Base-by-base conservation (phyloP, 1,140 invertebrate genomes). In the Asobara japonica region DNA sequence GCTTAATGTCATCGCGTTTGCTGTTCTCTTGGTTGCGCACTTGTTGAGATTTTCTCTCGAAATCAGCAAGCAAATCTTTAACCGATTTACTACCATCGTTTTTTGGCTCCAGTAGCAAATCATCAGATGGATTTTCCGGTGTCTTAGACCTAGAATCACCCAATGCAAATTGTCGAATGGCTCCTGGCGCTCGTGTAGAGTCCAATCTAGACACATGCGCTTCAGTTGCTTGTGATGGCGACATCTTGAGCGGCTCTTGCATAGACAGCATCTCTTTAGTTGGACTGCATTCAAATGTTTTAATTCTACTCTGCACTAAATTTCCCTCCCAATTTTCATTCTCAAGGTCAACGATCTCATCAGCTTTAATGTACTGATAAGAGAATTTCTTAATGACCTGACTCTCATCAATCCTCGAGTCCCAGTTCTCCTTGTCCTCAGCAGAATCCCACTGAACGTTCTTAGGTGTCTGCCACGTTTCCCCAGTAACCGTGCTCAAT, bases 231-330 rank as follows among this genome's bases (percentile, higher is more conserved):
- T 87, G 85, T 45, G 86, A 71, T 1, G 83, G 84, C 0, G 86
- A 86, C 18, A 87, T 65, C 60, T 88, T 88, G 6, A 89, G 36
- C 0, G 88, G 87, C 29, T 89, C 87, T 70, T 88, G 85, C 86
- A 89, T 87, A 1, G 80, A 76, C 0, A 84, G 45, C 4, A 76
- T 74, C 62, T 86, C 80, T 11, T 78, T 83, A 3, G 78, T 73
- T 0, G 77, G 76, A 71, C 76, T 80, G 0, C 73, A 67, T 70
- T 89, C 88, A 73, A 90, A 90, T 3, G 86, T 86, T 27, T 86
- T 88, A 5, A 90, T 90, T 70, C 89, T 77, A 65, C 83, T 86
- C 64, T 89, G 88, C 0, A 90, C 89, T 30, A 89, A 80, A 76
- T 90, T 90, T 60, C 84, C 82, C 0, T 74, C 38, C 22, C 11